Base-by-base conservation (phyloP, 2,797 vertebrate genomes). In the Salarias fasciatus region DNA sequence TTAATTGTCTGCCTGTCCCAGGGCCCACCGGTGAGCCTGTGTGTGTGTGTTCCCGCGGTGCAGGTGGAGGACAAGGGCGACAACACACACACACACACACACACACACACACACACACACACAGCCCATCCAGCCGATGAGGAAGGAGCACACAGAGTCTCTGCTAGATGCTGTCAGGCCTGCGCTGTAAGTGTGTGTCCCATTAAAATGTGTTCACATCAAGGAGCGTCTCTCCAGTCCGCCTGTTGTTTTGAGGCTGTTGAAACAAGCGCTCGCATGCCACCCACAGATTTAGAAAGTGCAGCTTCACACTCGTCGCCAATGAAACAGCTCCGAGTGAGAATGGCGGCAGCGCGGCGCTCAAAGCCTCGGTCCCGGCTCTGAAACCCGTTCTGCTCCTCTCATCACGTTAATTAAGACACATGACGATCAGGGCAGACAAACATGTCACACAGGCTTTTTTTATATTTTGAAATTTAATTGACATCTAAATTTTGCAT, bases 1-100 rank as follows among this genome's bases (percentile, higher is more conserved):
- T 94, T 94, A 93, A 94, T 94, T 94, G 92, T 92, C 90, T 93
- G 89, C 86, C 86, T 90, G 89, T 91, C 89, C 58, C 91, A 95
- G 94, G 95, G 90, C 95, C 93, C 90, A 94, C 92, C 74, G 90
- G 95, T 77, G 95, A 94, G 90, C 93, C 93, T 73, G 93, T 95
- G 94, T n/a, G n/a, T 93, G 53, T 53, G 46, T 61, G 69, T 60
- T 94, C 62, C 78, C 79, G 43, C 94, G 95, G 78, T 70, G 94
- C 57, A n/a, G 5, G 88, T 95, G 82, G 94, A 95, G 85, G 95
- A 96, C 86, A 94, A 94, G 85, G 93, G 91, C 11, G 92, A 94
- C 77, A 93, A 94, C 53, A 72, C 6, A 36, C 54, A 59, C 52
- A 47, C 49, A 41, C 63, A 65, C 3, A 9, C 6, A 30, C 30